Conservation (phyloP, 2,113 vertebrate genomes). For the Mobula hypostoma region DNA sequence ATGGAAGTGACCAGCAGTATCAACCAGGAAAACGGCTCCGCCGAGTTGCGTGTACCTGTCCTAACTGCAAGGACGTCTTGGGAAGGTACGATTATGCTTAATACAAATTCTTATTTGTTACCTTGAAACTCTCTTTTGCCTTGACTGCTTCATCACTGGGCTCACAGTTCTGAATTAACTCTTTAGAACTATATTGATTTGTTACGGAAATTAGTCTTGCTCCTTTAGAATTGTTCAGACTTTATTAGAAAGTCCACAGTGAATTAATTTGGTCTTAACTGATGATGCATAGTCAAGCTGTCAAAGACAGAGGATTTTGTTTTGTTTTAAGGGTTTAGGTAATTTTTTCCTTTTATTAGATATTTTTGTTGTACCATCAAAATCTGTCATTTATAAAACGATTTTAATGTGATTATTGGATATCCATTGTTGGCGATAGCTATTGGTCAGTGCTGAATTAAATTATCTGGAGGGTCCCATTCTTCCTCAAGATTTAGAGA, state of each 20-base stretch:
- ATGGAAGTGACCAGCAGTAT: constrained; percentile 83
- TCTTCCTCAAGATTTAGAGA: not conserved
- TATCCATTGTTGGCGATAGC: not conserved
- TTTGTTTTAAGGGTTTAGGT: not conserved
- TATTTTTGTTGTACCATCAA: not conserved
- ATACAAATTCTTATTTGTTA: not conserved
- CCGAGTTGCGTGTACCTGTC: constrained; percentile 93
- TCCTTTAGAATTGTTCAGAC: not conserved
- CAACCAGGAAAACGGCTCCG: constrained; percentile 93
- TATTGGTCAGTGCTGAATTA: not conserved
- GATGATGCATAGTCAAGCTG: not conserved
- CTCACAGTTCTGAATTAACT: not conserved
- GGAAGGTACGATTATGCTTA: constrained; percentile 69
- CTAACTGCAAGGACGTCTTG: constrained; percentile 96
- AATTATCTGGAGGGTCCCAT: not conserved
- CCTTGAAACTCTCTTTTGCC: not conserved
- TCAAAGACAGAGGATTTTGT: not conserved
- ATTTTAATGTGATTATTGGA: not conserved
- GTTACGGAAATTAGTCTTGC: not conserved
- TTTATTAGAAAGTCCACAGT: not conserved
- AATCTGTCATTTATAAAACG: not conserved
- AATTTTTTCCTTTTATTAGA: not conserved
- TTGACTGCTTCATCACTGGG: too few relatives aligned
- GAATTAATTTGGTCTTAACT: not conserved
- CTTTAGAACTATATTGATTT: not conserved